A percentile compares a stretch with the other conserved stretches of the same genome.
These are phyloP conservation scores for Sesamia inferens DNA, from an alignment of 2,888 invertebrate genomes.

Conservation along the genomic window DNA sequence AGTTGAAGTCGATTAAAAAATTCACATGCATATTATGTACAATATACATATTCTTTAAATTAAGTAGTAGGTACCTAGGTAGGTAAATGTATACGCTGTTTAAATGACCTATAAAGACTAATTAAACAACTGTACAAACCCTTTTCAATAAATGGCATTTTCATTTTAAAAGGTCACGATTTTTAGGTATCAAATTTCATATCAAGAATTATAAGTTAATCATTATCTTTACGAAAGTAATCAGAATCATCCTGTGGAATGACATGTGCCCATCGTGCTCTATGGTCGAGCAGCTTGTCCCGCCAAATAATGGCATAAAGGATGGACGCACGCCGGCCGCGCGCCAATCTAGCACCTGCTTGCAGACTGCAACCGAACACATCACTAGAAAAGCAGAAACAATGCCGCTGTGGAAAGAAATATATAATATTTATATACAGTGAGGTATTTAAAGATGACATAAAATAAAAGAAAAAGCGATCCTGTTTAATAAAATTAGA, in stretches of 20 bases:
- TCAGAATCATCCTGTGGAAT: constrained; percentile 66
- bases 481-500: not conserved
- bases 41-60: too few species aligned
- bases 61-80: too few species aligned
- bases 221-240: not conserved
- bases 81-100: not conserved
- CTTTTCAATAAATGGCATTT: not conserved
- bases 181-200: not conserved
- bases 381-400: constrained; percentile 34
- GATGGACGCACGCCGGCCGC: constrained; percentile 80
- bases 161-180: not conserved
- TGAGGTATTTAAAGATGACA: not conserved
- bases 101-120: not conserved
- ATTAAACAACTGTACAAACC: not conserved
- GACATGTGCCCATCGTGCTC: constrained; percentile 75
- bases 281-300: constrained; percentile 81
- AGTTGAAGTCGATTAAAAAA: constrained; percentile 17
- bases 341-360: constrained; percentile 71
- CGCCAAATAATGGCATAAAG: constrained; percentile 75
- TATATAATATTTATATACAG: not conserved
- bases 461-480: not conserved
- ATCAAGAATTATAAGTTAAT: not conserved
- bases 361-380: constrained; percentile 42
- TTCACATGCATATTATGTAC: not conserved
- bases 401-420: not conserved